Evolutionary conservation across 2,888 invertebrate genomes (phyloP).

Genomic region (Dolomedes plantarius): DNA sequence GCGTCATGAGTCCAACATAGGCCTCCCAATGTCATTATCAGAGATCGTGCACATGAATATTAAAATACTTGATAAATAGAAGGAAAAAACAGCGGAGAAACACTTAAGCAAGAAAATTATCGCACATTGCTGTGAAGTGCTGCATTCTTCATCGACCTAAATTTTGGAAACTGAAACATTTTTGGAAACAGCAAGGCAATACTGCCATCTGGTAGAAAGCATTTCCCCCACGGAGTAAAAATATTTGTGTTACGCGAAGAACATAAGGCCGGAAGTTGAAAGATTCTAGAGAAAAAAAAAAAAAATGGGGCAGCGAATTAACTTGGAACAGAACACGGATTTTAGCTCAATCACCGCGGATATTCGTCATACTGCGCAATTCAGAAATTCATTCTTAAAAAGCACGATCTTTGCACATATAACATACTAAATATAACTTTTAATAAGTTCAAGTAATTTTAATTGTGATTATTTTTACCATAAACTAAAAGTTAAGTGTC

Average conservation of each 20-base stretch:
- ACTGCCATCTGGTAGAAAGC: constrained; percentile 10
- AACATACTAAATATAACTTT: too few relatives aligned
- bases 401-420: too few relatives aligned
- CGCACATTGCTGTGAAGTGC: neutral
- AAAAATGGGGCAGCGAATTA: neutral
- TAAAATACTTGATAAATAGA: too few relatives aligned
- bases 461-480: too few relatives aligned
- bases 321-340: neutral
- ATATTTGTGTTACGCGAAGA: neutral
- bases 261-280: constrained; percentile 16
- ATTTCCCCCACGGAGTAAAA: neutral
- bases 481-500: too few relatives aligned
- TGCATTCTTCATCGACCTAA: neutral
- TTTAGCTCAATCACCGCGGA: neutral
- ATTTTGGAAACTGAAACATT: neutral
- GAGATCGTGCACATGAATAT: too few relatives aligned
- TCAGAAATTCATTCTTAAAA: too few relatives aligned
- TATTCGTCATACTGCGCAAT: too few relatives aligned
- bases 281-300: neutral
- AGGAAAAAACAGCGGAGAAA: too few relatives aligned
- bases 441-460: too few relatives aligned
- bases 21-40: too few relatives aligned
- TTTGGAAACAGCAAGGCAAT: neutral
- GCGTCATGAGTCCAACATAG: too few relatives aligned
- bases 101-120: neutral